Evolutionary conservation across 2,888 invertebrate species (phyloP).

Genomic region (Steinernema carpocapsae): DNA sequence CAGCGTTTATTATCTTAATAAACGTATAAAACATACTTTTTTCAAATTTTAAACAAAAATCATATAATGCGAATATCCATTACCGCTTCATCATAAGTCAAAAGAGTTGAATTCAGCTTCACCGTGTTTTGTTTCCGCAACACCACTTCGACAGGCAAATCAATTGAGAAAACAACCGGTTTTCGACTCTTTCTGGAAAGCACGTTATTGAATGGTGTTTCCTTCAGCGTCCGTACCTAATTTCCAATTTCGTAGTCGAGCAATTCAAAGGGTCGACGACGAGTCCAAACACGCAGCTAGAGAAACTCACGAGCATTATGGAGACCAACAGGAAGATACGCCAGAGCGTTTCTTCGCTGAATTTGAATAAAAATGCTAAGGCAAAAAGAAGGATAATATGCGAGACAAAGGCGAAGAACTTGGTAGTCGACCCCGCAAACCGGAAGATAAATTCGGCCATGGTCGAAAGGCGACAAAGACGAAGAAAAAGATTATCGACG

Average conservation of each 20-base stretch:
- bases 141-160: neutral
- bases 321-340: neutral
- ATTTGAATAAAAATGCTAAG: neutral
- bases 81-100: no score
- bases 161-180: neutral
- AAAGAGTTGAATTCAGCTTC: no score
- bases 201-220: neutral
- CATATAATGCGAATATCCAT: no score
- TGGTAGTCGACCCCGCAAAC: constrained; percentile 9
- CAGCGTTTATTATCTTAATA: no score
- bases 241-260: neutral
- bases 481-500: neutral
- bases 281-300: neutral
- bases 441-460: neutral
- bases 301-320: constrained; percentile 10
- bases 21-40: no score
- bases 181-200: neutral
- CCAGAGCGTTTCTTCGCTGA: neutral
- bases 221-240: neutral
- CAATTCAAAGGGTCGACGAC: neutral
- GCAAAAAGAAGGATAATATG: neutral
- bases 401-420: neutral
- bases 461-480: neutral
- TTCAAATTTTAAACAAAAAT: no score
- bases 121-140: no score